Evolutionary conservation across 2,797 vertebrate species (phyloP).

Genomic region (Peromyscus eremicus): DNA sequence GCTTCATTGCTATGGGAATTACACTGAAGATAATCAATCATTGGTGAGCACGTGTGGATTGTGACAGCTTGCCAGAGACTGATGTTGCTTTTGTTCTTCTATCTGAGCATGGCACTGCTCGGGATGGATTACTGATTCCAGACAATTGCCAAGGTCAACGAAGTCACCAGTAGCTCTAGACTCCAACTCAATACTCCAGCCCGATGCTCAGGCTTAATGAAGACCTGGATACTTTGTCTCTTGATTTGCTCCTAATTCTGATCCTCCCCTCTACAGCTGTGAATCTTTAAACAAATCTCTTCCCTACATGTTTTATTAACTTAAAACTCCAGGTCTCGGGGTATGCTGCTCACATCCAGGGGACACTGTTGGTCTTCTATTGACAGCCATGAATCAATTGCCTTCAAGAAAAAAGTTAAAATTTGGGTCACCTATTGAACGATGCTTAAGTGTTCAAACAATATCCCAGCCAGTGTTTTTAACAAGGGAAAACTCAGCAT

Average conservation of each 20-base stretch:
- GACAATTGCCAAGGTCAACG: not conserved
- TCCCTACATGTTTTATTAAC: not conserved
- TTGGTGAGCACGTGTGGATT: not conserved
- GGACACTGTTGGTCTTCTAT: not conserved
- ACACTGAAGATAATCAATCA: constrained; percentile 50
- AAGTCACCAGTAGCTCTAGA: not conserved
- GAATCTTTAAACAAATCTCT: not conserved
- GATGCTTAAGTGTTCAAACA: not conserved
- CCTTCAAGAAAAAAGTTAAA: not conserved
- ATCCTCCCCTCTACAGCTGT: not conserved
- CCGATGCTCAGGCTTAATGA: not conserved
- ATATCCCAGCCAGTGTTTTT: not conserved
- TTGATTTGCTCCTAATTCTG: not conserved
- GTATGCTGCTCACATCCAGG: not conserved
- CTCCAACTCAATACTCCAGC: not conserved
- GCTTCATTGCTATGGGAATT: constrained; percentile 62
- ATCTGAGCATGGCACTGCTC: not conserved
- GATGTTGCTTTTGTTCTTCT: not conserved
- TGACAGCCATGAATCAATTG: not conserved
- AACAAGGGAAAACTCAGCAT: not conserved
- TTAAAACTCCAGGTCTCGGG: not conserved
- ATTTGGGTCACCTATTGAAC: not conserved
- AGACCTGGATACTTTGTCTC: not conserved
- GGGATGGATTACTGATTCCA: too few species aligned
- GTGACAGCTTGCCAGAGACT: not conserved